These are phyloP conservation scores for Coenonympha glycerion DNA, from an alignment of 2,888 invertebrate genomes.

Conservation along the genomic window DNA sequence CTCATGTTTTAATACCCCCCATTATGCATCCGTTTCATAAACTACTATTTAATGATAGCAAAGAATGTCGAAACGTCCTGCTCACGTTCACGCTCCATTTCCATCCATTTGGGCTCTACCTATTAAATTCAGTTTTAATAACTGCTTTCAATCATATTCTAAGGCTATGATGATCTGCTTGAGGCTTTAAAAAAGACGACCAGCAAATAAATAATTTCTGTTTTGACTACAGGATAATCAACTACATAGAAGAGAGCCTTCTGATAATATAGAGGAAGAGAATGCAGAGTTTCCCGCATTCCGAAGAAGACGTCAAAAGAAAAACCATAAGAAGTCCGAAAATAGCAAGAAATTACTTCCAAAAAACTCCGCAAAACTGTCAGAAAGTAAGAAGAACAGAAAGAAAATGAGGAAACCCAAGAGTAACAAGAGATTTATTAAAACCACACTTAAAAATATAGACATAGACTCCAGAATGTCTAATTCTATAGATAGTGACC, in stretches of 20 bases:
- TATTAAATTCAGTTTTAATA: no score
- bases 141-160: no score
- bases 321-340: conserved; percentile 5
- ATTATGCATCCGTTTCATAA: no score
- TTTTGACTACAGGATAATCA: conserved; percentile 7
- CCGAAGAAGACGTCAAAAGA: conserved; percentile 13
- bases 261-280: conserved; percentile 10
- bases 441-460: conserved; percentile 17
- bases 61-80: no score
- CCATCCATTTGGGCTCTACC: no score
- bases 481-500: conserved; percentile 14
- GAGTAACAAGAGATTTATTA: conserved; percentile 17
- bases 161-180: no score
- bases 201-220: not conserved
- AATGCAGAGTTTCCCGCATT: conserved; percentile 16
- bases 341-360: conserved; percentile 8
- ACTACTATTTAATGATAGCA: no score
- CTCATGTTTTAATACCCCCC: no score
- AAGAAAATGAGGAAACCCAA: conserved; percentile 10
- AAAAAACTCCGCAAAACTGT: not conserved
- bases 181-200: no score
- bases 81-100: no score
- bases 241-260: not conserved
- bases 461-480: conserved; percentile 21
- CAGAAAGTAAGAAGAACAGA: conserved; percentile 7